Conservation (phyloP, 2,797 vertebrate species). For the Lepus townsendii region DNA sequence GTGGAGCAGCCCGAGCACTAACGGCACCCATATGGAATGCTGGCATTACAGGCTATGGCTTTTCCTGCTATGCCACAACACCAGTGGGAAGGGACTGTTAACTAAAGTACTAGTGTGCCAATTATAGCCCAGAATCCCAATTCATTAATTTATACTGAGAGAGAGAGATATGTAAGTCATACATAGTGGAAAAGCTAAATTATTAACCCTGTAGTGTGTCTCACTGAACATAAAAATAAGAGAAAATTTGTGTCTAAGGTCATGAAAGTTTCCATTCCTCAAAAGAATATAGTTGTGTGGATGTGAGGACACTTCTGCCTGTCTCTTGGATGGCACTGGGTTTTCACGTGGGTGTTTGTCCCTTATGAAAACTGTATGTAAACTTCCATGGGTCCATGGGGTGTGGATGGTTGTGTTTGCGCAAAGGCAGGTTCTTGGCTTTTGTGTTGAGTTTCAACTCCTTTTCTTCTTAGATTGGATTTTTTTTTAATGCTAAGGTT, state of each 20-base stretch:
- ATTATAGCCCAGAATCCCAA: conserved; percentile 30
- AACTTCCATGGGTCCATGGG: neutral
- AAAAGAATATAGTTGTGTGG: neutral
- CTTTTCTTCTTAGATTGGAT: neutral
- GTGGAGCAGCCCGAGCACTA: no score
- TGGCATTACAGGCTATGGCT: no score
- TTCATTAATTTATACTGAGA: neutral
- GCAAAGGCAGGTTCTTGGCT: neutral
- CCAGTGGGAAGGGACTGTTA: neutral
- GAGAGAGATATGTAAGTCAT: neutral
- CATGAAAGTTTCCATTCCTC: neutral
- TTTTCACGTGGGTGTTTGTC: neutral
- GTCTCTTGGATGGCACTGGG: neutral
- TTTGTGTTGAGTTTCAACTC: neutral
- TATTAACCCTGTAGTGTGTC: neutral
- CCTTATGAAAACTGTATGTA: neutral
- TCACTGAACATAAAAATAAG: neutral
- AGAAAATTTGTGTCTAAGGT: neutral
- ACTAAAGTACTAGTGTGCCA: neutral
- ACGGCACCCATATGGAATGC: no score
- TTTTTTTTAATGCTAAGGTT: neutral
- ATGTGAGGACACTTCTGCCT: neutral
- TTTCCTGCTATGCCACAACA: no score
- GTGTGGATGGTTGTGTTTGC: neutral
- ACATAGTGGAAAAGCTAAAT: conserved; percentile 33